phyloP scores from a whole-genome alignment of 2,888 invertebrate genomes.

The Synanthedon vespiformis region DNA sequence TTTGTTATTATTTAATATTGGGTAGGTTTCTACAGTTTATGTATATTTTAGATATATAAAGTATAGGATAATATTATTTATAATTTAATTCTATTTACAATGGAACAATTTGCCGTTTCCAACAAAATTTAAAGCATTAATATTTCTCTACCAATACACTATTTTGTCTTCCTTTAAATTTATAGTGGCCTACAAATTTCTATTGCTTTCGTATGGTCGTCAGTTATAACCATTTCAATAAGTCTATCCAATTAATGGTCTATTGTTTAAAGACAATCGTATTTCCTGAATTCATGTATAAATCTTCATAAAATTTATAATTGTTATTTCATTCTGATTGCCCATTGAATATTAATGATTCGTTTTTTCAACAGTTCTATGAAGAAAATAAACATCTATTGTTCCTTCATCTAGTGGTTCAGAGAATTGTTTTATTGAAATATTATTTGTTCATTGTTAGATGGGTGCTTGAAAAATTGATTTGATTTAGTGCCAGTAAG shows the following conservation, averaged over 20 bases:
- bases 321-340: not conserved
- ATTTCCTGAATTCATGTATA: not conserved
- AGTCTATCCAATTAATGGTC: conserved; percentile 7
- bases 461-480: conserved; percentile 8
- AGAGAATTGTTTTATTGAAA: conserved; percentile 28
- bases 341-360: not conserved
- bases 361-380: conserved; percentile 7
- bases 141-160: no score
- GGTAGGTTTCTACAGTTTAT: no score
- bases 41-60: no score
- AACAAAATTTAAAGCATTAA: no score
- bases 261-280: conserved; percentile 7
- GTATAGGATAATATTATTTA: no score
- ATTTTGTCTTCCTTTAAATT: no score
- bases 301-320: not conserved
- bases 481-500: not conserved
- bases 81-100: no score
- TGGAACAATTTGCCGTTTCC: no score
- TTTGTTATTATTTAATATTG: no score
- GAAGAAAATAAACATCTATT: conserved; percentile 16
- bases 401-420: conserved; percentile 13
- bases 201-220: not conserved
- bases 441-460: conserved; percentile 29
- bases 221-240: not conserved
- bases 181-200: not conserved